Percentiles rank a stretch among this genome's conserved stretches.
phyloP scores from a whole-genome alignment of 2,113 vertebrate species.

The Actenoides lindsayi region DNA sequence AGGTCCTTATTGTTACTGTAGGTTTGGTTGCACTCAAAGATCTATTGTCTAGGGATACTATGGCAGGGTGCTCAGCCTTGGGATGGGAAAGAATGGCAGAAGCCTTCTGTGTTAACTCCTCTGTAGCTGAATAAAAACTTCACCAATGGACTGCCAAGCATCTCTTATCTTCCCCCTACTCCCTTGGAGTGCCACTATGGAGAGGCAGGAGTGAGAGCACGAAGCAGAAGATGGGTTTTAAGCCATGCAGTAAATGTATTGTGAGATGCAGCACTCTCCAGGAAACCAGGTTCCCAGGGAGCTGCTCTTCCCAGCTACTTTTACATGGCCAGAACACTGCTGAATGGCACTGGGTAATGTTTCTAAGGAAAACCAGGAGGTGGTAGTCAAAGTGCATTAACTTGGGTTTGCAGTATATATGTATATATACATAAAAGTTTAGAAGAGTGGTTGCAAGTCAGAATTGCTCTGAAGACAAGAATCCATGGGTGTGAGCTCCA shows the following conservation, averaged over 20 bases:
- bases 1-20: neutral
- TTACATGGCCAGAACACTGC: neutral
- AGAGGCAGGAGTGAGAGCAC: neutral
- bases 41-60: neutral
- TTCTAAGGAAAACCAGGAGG: neutral
- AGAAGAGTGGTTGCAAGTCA: neutral
- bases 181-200: neutral
- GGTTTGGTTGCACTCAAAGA: neutral
- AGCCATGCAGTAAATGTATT: neutral
- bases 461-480: neutral
- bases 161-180: neutral
- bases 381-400: neutral
- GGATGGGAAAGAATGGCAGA: neutral
- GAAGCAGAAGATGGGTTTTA: neutral
- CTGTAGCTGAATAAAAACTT: neutral
- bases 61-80: neutral
- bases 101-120: neutral
- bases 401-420: neutral
- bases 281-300: neutral
- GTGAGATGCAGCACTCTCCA: accelerated
- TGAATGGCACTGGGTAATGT: neutral
- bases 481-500: neutral
- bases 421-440: neutral
- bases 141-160: neutral
- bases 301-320: neutral